These are phyloP conservation scores for Raja brachyura DNA, from an alignment of 2,113 vertebrate species.

Conservation along the genomic window DNA sequence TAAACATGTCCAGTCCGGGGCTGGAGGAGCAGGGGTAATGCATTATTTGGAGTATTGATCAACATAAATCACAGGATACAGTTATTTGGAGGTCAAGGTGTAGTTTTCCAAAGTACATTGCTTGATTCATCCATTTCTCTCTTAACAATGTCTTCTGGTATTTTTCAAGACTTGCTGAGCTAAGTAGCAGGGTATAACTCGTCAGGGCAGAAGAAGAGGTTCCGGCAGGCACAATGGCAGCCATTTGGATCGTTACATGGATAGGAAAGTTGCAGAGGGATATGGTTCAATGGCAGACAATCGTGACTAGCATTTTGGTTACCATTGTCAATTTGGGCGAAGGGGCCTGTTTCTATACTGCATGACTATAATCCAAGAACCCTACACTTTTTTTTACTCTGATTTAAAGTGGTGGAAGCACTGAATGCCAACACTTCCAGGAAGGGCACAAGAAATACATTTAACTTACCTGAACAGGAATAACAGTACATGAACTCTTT, in stretches of 20 bases:
- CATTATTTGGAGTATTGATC: background rate
- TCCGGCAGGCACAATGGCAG: no score
- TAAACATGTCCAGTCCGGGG: background rate
- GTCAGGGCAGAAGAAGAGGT: background rate
- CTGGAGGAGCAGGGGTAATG: background rate
- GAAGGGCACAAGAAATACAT: background rate
- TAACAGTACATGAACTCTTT: background rate
- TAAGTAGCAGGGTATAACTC: background rate
- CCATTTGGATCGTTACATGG: no score
- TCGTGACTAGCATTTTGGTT: no score
- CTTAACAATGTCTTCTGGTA: background rate
- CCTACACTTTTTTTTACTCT: background rate
- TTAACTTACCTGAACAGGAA: background rate
- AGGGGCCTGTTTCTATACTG: no score
- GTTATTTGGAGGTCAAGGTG: background rate
- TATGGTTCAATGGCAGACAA: no score
- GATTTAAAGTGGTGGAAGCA: background rate
- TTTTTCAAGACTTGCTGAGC: background rate
- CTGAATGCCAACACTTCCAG: background rate
- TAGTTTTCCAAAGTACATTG: background rate
- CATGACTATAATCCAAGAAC: background rate
- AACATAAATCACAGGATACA: background rate
- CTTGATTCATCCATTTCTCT: background rate
- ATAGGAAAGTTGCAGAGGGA: no score
- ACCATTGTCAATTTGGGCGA: no score